Evolutionary conservation across 2,888 invertebrate species (phyloP).

Genomic region (Caenorhabditis parvicauda): DNA sequence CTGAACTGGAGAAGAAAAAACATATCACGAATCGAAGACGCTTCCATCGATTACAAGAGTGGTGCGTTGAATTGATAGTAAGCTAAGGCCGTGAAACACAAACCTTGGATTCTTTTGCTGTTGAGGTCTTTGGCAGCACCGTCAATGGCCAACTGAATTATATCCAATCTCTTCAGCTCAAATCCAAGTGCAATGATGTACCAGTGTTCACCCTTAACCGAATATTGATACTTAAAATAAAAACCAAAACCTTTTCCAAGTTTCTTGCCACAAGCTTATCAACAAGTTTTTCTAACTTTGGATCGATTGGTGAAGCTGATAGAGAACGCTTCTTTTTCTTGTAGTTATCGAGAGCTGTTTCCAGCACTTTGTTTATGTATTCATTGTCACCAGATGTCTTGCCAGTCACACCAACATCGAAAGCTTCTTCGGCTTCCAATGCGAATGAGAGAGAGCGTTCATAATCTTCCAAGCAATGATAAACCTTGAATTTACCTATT

Average conservation of each 20-base stretch:
- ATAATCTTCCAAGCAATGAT: constrained; percentile 23
- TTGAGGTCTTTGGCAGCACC: constrained; percentile 11
- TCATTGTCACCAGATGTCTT: too few species aligned
- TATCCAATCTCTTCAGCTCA: constrained; percentile 93
- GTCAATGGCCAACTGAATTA: constrained; percentile 83
- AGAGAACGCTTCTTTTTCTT: constrained; percentile 2
- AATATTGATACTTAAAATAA: not conserved
- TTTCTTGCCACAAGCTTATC: constrained; percentile 22
- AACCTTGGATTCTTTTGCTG: too few species aligned
- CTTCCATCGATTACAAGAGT: too few species aligned
- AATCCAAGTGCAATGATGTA: constrained; percentile 87
- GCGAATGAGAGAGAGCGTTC: constrained; percentile 24
- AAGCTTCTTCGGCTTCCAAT: not conserved
- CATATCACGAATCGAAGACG: too few species aligned
- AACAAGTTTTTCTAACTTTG: constrained; percentile 7
- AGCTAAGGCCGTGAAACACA: too few species aligned
- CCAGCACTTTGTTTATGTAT: constrained; percentile 25
- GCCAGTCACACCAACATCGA: too few species aligned
- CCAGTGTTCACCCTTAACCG: constrained; percentile 9
- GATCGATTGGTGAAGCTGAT: not conserved
- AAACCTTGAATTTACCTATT: too few species aligned
- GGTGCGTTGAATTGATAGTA: too few species aligned
- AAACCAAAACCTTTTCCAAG: constrained; percentile 10
- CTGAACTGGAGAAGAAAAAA: too few species aligned
- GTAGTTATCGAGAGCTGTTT: constrained; percentile 20